Percentiles rank a stretch among this genome's conserved stretches.
phyloP scores from a whole-genome alignment of 2,113 vertebrate species.

The Brachyistius frenatus region DNA sequence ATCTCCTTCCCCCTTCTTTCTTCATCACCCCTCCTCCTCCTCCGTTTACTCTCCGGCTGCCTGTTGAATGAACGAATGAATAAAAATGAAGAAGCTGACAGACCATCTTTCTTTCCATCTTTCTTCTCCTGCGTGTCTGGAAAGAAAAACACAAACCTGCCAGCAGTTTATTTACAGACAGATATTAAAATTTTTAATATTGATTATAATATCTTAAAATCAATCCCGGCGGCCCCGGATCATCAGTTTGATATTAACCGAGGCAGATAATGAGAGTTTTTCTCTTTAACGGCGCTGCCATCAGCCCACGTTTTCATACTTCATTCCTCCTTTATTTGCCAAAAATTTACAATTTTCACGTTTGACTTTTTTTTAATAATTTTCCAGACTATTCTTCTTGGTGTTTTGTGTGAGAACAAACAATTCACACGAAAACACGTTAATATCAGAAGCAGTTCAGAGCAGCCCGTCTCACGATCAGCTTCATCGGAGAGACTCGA shows the following conservation, averaged over 20 bases:
- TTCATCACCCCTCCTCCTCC: background rate
- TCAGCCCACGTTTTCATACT: background rate
- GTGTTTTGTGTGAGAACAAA: background rate
- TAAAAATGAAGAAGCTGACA: background rate
- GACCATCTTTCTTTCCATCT: background rate
- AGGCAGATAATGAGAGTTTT: background rate
- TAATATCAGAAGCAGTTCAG: background rate
- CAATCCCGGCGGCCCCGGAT: background rate
- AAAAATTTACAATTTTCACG: background rate
- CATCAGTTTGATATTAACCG: background rate
- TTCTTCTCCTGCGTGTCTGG: background rate
- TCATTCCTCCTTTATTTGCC: background rate
- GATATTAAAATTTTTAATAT: constrained; percentile 5
- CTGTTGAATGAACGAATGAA: constrained; percentile 54
- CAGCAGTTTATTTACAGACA: background rate
- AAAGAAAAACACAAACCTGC: background rate
- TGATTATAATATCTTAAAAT: constrained; percentile 5
- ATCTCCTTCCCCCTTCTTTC: background rate
- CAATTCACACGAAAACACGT: background rate
- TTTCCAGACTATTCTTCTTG: background rate
- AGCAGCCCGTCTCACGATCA: constrained; percentile 6
- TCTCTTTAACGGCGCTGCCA: background rate
- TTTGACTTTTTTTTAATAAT: background rate
- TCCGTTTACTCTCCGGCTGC: background rate
- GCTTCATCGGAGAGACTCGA: too few relatives aligned